phyloP scores from a whole-genome alignment of 2,113 vertebrate genomes.

The Gadus macrocephalus region DNA sequence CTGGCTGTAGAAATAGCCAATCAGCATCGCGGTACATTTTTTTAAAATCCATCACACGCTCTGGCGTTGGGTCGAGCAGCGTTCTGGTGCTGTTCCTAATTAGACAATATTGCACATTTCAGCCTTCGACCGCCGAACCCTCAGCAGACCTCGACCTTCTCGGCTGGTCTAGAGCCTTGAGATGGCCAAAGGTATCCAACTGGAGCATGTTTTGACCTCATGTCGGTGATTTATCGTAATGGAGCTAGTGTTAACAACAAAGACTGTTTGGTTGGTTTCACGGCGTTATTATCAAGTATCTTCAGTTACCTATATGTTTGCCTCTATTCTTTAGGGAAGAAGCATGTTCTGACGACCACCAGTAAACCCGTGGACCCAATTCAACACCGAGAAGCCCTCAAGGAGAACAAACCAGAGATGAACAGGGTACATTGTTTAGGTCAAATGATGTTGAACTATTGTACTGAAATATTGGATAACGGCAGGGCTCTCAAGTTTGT shows the following conservation, averaged over 20 bases:
- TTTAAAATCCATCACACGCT: slow-evolving; percentile 51
- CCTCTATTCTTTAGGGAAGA: slow-evolving; percentile 47
- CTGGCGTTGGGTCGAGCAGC: accelerated
- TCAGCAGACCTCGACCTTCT: background rate
- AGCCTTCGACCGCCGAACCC: background rate
- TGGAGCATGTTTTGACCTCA: background rate
- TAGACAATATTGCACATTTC: background rate
- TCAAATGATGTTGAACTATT: background rate
- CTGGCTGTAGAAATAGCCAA: slow-evolving; percentile 34
- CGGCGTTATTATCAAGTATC: background rate
- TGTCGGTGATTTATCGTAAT: background rate
- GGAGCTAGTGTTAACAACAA: background rate
- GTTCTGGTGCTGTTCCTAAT: background rate
- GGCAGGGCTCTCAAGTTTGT: too few relatives aligned
- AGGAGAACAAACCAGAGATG: slow-evolving; percentile 72
- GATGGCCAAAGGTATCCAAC: slow-evolving; percentile 71
- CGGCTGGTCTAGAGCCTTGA: slow-evolving; percentile 26
- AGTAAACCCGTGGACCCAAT: slow-evolving; percentile 52
- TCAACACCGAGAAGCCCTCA: slow-evolving; percentile 26
- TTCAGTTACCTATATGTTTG: background rate
- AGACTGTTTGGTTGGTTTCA: background rate
- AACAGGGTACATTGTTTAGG: slow-evolving; percentile 59
- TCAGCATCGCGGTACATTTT: slow-evolving; percentile 21
- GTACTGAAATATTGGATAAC: background rate
- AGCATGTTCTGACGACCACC: slow-evolving; percentile 51